phyloP scores from a whole-genome alignment of 2,113 vertebrate species.

The Passerina amoena region DNA sequence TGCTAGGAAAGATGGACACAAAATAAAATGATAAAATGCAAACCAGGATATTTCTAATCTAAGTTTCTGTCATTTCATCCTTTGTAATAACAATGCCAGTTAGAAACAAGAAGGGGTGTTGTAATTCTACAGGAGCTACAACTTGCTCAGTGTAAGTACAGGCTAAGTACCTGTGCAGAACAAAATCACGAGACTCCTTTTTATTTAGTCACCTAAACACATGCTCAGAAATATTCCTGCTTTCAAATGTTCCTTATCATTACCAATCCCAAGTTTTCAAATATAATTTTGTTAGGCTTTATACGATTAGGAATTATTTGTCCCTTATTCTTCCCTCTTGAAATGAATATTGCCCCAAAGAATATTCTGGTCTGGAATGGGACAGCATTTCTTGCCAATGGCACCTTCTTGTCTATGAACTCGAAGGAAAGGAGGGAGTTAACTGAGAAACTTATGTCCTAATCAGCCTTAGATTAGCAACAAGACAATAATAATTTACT shows the following conservation, averaged over 20 bases:
- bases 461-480: neutral
- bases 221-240: neutral
- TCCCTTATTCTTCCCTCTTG: neutral
- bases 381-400: neutral
- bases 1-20: neutral
- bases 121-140: neutral
- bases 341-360: neutral
- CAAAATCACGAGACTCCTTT: neutral
- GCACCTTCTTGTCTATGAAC: neutral
- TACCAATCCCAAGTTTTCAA: neutral
- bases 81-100: neutral
- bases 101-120: neutral
- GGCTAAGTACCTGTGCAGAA: neutral
- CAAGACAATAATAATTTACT: neutral
- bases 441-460: neutral
- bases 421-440: neutral
- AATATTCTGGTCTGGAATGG: neutral
- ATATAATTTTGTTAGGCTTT: neutral
- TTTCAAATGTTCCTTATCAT: neutral
- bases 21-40: neutral
- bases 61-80: neutral
- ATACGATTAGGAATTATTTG: neutral
- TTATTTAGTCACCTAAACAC: neutral
- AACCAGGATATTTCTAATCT: neutral
- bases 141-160: accelerated